phyloP scores from a whole-genome alignment of 2,113 vertebrate species.

The Mesoclemmys tuberculata region DNA sequence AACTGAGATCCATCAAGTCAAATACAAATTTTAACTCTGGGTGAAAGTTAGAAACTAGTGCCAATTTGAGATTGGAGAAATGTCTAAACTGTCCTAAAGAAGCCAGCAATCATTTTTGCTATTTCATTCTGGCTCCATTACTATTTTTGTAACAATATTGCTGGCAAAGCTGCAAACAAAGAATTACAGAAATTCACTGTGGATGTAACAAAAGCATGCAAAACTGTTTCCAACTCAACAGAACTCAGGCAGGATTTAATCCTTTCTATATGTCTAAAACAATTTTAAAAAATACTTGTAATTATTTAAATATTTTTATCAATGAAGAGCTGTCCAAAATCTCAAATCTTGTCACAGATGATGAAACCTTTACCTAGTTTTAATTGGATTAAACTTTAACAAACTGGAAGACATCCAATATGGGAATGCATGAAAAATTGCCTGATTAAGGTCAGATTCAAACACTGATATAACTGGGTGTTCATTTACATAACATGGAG shows the following conservation, averaged over 20 bases:
- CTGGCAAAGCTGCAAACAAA: constrained; percentile 49
- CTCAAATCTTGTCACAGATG: neutral
- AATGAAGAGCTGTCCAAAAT: neutral
- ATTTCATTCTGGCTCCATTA: constrained; percentile 19
- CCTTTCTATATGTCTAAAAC: constrained; percentile 25
- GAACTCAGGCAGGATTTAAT: constrained; percentile 34
- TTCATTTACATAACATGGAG: neutral
- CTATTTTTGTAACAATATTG: constrained; percentile 37
- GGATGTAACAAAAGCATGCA: constrained; percentile 31
- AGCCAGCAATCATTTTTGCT: neutral
- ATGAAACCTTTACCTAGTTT: constrained; percentile 12
- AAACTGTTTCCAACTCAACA: constrained; percentile 46
- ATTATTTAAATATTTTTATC: constrained; percentile 25
- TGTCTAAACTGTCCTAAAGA: neutral
- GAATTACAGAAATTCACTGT: constrained; percentile 49
- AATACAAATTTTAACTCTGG: constrained; percentile 26
- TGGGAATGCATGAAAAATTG: constrained; percentile 9
- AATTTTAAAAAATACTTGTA: neutral
- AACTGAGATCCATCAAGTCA: neutral
- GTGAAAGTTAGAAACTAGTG: constrained; percentile 2
- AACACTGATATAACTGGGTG: constrained; percentile 25
- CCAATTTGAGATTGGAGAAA: constrained; percentile 10
- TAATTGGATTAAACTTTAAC: constrained; percentile 45
- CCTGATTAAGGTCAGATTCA: constrained; percentile 31
- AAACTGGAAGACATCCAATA: constrained; percentile 16